These are phyloP conservation scores for Periparus ater DNA, from an alignment of 2,797 vertebrate genomes.

Conservation along the genomic window DNA sequence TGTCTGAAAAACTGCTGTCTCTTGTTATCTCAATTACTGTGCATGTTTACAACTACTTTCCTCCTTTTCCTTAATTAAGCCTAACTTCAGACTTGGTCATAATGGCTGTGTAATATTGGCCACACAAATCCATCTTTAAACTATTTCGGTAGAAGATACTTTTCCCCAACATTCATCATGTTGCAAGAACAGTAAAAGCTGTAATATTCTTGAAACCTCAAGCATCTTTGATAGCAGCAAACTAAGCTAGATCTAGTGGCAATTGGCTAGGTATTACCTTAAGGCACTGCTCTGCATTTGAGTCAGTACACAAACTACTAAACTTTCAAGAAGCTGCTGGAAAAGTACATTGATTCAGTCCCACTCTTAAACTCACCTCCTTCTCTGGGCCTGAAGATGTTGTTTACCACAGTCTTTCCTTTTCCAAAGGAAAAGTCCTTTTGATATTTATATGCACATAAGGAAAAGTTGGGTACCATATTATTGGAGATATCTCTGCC, in stretches of 20 bases:
- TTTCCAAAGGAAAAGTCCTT: too few species aligned
- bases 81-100: not conserved
- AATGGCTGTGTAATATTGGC: not conserved
- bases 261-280: not conserved
- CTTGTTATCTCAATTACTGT: not conserved
- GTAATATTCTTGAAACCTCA: not conserved
- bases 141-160: not conserved
- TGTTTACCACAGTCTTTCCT: not conserved
- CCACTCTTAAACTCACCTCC: not conserved
- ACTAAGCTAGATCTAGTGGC: not conserved
- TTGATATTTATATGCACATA: rapidly evolving
- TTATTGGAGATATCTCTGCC: not conserved
- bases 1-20: not conserved
- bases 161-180: not conserved
- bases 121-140: not conserved
- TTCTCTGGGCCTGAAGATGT: not conserved
- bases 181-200: not conserved
- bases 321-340: not conserved
- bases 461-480: not conserved
- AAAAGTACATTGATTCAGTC: not conserved
- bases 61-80: not conserved
- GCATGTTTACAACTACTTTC: not conserved
- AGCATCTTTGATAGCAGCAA: not conserved
- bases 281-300: not conserved
- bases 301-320: not conserved